Evolutionary conservation across 2,888 invertebrate genomes (phyloP), one percentile per base, ranked within the genome.

Genomic region (Archips xylosteana): DNA sequence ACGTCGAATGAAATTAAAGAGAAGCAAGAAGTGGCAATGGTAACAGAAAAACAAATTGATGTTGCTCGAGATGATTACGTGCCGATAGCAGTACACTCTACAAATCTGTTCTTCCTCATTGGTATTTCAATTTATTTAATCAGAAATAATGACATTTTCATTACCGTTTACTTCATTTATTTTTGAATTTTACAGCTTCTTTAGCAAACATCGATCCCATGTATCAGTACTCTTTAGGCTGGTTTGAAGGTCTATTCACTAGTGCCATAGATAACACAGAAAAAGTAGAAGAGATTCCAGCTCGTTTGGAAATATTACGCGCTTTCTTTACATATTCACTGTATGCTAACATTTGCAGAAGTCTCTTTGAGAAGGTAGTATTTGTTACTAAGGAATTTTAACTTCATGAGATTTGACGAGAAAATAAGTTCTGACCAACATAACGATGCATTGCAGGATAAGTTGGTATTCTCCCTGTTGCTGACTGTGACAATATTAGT

Each of bases 161-260:
- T 36, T 15, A 39, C n/a, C 13, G n/a, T 49, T 13, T 34, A 9
- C n/a, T 62, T 32, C 10, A 47, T 10, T 78, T 66, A 54, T 23
- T 32, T 34, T 39, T 32, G 15, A 51, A 3, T 9, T 75, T 91
- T 91, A 68, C 85, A 97, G 97, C 96, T 74, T 97, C 98, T 74
- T 91, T 99, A 83, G 97, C 98, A 6, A 97, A 97, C 83, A 98
- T 99, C 78, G 99, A 99, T 92, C 98, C 99, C 2, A 99, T 99
- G 99, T 99, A 99, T 90, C 99, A 99, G 87, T 99, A 99, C 89
- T 99, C 99, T 0, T 93, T 99, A 80, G 96, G 96, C 2, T 99
- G 99, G 99, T 99, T 98, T 88, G 97, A 99, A 83, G 97, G 97
- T 79, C 95, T 99, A 42, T 99, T 97, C 88, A 96, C 97, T 80